phyloP scores from a whole-genome alignment of 2,888 invertebrate genomes.

The Apamea sordens region DNA sequence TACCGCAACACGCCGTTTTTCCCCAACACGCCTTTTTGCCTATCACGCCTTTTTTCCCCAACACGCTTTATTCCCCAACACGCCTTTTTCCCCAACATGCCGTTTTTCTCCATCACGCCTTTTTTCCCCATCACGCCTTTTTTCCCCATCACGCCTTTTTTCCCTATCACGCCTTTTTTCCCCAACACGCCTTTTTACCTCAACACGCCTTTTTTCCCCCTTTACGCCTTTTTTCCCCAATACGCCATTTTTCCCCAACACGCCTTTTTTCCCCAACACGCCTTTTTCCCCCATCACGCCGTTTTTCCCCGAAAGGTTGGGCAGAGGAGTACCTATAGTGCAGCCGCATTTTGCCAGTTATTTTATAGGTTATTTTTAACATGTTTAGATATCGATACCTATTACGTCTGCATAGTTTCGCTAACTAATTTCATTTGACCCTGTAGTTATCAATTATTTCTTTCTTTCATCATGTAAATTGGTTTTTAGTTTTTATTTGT shows the following conservation, averaged over 20 bases:
- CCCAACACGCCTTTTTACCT: no score
- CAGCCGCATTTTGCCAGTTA: no score
- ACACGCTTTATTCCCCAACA: background rate
- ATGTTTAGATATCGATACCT: background rate
- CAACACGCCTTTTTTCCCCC: no score
- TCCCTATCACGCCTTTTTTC: background rate
- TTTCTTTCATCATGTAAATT: background rate
- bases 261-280: no score
- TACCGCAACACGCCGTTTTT: background rate
- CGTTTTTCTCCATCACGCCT: background rate
- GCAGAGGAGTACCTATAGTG: background rate
- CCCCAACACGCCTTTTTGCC: background rate
- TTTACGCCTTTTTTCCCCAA: background rate
- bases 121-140: background rate
- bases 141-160: background rate
- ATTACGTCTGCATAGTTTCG: background rate
- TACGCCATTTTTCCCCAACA: background rate
- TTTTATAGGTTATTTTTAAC: no score
- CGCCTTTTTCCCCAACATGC: background rate
- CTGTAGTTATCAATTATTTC: background rate
- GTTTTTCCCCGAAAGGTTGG: background rate
- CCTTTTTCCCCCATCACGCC: no score
- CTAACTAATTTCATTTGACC: background rate
- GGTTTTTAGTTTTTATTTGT: slow-evolving; percentile 20
- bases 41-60: background rate